A percentile compares a stretch with the other conserved stretches of the same genome.
These are phyloP conservation scores for Drosophila planitibia DNA, from an alignment of 2,888 invertebrate genomes.

Conservation along the genomic window DNA sequence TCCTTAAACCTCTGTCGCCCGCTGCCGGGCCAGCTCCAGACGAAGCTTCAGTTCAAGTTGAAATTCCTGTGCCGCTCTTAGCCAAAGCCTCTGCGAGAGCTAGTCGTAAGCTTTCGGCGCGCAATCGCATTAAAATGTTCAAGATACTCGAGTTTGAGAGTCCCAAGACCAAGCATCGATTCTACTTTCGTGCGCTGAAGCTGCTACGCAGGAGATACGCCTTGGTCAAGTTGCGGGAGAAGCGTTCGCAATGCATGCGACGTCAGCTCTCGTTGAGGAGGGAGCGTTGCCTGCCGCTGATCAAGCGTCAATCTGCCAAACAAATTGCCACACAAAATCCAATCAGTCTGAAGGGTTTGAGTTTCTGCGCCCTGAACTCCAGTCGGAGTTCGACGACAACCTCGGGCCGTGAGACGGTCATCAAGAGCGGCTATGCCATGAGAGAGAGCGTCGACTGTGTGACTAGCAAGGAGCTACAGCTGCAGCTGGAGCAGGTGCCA, in stretches of 20 bases:
- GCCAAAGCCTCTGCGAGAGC: slow-evolving; percentile 47
- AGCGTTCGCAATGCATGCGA: slow-evolving; percentile 44
- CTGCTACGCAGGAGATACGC: slow-evolving; percentile 43
- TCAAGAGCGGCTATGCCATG: slow-evolving; percentile 59
- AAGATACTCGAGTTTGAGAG: slow-evolving; percentile 71
- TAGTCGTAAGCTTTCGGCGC: slow-evolving; percentile 51
- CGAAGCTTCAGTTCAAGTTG: background rate
- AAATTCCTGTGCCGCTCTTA: slow-evolving; percentile 9
- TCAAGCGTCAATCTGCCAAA: slow-evolving; percentile 71
- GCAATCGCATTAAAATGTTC: slow-evolving; percentile 65
- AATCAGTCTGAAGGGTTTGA: slow-evolving; percentile 69
- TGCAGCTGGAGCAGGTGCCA: background rate
- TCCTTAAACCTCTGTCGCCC: background rate
- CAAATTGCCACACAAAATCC: slow-evolving; percentile 58
- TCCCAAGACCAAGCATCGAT: slow-evolving; percentile 67
- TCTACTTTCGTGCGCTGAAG: slow-evolving; percentile 70
- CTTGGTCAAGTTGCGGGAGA: slow-evolving; percentile 17
- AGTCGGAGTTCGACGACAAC: slow-evolving; percentile 19
- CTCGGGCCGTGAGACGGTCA: slow-evolving; percentile 65
- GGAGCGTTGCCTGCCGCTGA: slow-evolving; percentile 72
- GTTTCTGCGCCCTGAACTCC: slow-evolving; percentile 64
- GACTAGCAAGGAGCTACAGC: background rate
- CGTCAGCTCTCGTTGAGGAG: slow-evolving; percentile 54
- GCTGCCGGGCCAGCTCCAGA: background rate
- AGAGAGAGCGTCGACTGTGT: slow-evolving; percentile 21